Conservation (phyloP, 2,888 invertebrate species). For the Belgica antarctica region DNA sequence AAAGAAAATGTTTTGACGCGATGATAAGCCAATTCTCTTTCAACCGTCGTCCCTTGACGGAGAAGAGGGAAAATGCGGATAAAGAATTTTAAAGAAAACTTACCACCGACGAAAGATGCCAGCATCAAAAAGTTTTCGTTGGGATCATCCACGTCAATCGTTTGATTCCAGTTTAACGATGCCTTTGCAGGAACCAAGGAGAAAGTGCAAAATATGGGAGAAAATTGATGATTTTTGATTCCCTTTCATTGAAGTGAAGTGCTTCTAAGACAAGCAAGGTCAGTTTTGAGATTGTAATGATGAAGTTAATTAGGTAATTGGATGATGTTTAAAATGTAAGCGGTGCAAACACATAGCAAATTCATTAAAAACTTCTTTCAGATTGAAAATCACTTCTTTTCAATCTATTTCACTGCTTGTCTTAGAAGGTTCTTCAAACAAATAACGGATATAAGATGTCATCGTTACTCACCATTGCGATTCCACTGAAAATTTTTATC, state of each 20-base stretch:
- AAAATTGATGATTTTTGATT: slow-evolving; percentile 26
- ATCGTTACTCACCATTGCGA: slow-evolving; percentile 49
- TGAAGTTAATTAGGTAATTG: no score
- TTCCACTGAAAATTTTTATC: slow-evolving; percentile 51
- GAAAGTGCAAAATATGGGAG: neutral
- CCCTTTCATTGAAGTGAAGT: no score
- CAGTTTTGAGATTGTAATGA: no score
- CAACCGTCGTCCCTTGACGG: slow-evolving; percentile 20
- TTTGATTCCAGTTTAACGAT: slow-evolving; percentile 44
- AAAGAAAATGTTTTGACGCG: slow-evolving; percentile 25
- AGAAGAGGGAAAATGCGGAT: no score
- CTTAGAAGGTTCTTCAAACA: no score
- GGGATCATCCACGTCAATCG: slow-evolving; percentile 46
- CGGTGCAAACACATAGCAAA: no score
- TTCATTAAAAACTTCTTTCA: neutral
- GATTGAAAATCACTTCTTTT: no score
- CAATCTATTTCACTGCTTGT: no score
- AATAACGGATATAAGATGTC: neutral
- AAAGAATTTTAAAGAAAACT: slow-evolving; percentile 18
- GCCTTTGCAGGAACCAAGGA: slow-evolving; percentile 33
- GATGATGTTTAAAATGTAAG: no score
- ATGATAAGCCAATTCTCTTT: slow-evolving; percentile 31
- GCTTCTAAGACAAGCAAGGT: no score
- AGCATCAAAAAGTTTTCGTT: slow-evolving; percentile 48
- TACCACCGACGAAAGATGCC: slow-evolving; percentile 27